phyloP scores from a whole-genome alignment of 2,797 vertebrate genomes.

The Bovichtus diacanthus region DNA sequence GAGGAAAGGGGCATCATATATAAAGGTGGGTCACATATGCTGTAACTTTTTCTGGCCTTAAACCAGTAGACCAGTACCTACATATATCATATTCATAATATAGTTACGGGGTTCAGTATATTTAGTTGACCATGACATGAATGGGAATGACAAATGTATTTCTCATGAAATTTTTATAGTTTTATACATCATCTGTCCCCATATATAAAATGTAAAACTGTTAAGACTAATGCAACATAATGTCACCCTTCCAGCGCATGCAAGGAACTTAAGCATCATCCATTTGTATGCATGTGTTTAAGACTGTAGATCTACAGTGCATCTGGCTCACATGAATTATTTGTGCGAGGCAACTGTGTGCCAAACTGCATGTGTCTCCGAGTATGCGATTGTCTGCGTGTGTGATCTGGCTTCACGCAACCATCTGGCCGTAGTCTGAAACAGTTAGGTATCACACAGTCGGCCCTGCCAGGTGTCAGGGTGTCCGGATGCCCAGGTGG shows the following conservation, averaged over 20 bases:
- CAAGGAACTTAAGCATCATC: conserved; percentile 18
- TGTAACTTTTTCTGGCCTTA: not conserved
- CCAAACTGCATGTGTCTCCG: conserved; percentile 54
- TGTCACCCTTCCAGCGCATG: not conserved
- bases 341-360: conserved; percentile 68
- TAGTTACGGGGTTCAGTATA: not conserved
- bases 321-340: conserved; percentile 82
- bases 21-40: not conserved
- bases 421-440: conserved; percentile 81
- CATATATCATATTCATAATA: not conserved
- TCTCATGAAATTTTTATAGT: not conserved
- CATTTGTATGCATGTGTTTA: conserved; percentile 47
- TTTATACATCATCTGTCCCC: not conserved
- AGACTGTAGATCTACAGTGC: conserved; percentile 58
- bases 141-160: not conserved
- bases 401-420: conserved; percentile 57
- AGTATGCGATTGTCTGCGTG: conserved; percentile 29
- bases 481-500: conserved; percentile 62
- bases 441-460: conserved; percentile 75
- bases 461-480: conserved; percentile 74
- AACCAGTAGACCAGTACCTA: not conserved
- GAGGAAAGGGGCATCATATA: not conserved
- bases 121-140: conserved; percentile 6
- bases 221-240: not conserved
- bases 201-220: conserved; percentile 7